A percentile compares a stretch with the other conserved stretches of the same genome.
phyloP scores from a whole-genome alignment of 1,140 invertebrate species.

The Apis laboriosa region DNA sequence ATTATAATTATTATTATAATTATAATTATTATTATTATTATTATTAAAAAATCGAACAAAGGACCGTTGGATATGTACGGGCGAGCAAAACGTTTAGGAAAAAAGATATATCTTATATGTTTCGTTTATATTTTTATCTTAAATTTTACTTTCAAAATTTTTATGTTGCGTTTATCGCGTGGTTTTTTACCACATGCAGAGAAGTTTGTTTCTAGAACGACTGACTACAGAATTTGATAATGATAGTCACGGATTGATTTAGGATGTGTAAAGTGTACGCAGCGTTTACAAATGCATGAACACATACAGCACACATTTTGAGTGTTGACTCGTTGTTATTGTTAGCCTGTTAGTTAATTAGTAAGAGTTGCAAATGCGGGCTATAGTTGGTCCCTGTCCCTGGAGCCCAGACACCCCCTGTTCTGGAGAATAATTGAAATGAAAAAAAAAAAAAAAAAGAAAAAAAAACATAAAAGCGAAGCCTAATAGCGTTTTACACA shows the following conservation, averaged over 20 bases:
- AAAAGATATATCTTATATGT: slow-evolving; percentile 43
- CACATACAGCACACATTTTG: slow-evolving; percentile 78
- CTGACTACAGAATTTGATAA: slow-evolving; percentile 78
- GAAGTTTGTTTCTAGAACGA: slow-evolving; percentile 54
- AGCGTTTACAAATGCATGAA: slow-evolving; percentile 76
- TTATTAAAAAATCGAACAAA: slow-evolving; percentile 12
- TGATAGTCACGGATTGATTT: slow-evolving; percentile 79
- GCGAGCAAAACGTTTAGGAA: slow-evolving; percentile 41
- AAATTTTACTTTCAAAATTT: slow-evolving; percentile 43
- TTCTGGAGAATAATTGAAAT: slow-evolving; percentile 79
- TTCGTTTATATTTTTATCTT: slow-evolving; percentile 16
- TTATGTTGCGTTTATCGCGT: slow-evolving; percentile 11
- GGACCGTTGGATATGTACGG: slow-evolving; percentile 30
- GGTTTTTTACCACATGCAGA: background rate
- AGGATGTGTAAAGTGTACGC: slow-evolving; percentile 74
- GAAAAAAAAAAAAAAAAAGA: slow-evolving; percentile 27
- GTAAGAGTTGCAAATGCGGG: slow-evolving; percentile 82
- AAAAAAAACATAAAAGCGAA: slow-evolving; percentile 52
- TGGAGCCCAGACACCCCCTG: slow-evolving; percentile 81
- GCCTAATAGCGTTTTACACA: slow-evolving; percentile 72
- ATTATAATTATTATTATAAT: too few species aligned
- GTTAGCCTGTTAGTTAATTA: slow-evolving; percentile 83
- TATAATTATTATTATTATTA: too few species aligned
- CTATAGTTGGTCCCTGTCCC: slow-evolving; percentile 82
- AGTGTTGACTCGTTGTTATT: slow-evolving; percentile 82